phyloP scores from a whole-genome alignment of 2,888 invertebrate species.

The Cheilosia scutellata region DNA sequence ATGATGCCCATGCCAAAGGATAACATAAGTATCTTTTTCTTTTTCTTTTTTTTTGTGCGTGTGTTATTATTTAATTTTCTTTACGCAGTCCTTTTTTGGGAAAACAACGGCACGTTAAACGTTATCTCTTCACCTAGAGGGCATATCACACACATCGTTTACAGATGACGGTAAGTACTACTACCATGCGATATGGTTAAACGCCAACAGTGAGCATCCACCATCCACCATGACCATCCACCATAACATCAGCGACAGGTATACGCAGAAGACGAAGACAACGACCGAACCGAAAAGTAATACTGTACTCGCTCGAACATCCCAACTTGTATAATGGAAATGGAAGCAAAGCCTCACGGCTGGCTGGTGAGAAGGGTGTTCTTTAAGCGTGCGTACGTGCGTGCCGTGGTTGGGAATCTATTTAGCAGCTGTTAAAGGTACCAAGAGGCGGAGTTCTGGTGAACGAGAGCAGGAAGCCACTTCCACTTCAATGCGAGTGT shows the following conservation, averaged over 20 bases:
- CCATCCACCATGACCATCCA: neutral
- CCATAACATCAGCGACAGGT: conserved; percentile 6
- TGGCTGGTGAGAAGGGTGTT: neutral
- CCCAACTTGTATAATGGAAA: neutral
- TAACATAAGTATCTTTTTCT: conserved; percentile 2
- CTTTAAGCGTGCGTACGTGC: conserved; percentile 44
- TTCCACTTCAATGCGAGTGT: conserved; percentile 11
- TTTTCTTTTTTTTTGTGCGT: too few relatives aligned
- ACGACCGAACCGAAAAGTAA: conserved; percentile 19
- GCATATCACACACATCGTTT: conserved; percentile 22
- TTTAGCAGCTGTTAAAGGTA: conserved; percentile 43
- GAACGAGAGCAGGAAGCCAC: conserved; percentile 20
- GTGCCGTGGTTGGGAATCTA: conserved; percentile 4
- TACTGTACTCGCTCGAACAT: conserved; percentile 29
- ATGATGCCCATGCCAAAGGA: neutral
- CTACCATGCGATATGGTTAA: conserved; percentile 1
- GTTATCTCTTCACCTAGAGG: conserved; percentile 33
- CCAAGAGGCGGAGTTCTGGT: conserved; percentile 37
- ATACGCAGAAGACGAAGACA: conserved; percentile 8
- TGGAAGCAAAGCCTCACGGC: too few relatives aligned
- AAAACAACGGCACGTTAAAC: conserved; percentile 21
- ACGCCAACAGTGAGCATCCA: neutral
- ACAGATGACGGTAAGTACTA: neutral
- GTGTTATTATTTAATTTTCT: conserved; percentile 23
- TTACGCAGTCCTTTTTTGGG: conserved; percentile 15